These are phyloP conservation scores for Mixornis gularis DNA, from an alignment of 2,113 vertebrate genomes.

Conservation along the genomic window DNA sequence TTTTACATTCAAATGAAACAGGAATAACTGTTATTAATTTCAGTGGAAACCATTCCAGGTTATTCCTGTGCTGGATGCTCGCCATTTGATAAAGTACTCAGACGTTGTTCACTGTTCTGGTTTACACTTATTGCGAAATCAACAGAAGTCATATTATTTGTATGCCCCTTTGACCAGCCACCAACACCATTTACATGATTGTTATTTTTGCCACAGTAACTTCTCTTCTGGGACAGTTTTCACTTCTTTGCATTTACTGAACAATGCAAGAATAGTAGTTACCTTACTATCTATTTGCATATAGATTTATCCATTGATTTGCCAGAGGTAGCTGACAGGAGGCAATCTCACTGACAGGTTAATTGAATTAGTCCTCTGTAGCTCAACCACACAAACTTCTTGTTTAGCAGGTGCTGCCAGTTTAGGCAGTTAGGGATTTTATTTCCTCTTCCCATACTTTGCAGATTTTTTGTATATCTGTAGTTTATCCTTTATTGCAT, in stretches of 20 bases:
- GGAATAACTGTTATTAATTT: neutral
- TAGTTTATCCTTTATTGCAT: neutral
- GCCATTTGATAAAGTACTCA: neutral
- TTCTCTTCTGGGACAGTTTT: neutral
- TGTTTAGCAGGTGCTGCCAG: neutral
- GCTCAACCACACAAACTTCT: neutral
- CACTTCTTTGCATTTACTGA: neutral
- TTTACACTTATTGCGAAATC: neutral
- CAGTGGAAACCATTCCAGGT: neutral
- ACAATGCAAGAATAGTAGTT: neutral
- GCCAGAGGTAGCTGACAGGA: neutral
- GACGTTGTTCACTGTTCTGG: neutral
- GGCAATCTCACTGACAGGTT: neutral
- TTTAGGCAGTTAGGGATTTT: neutral
- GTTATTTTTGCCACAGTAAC: neutral
- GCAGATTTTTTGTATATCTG: neutral
- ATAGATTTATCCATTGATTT: slow-evolving; percentile 1
- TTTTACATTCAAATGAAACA: neutral
- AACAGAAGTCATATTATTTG: neutral
- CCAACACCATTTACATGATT: neutral
- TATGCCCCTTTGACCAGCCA: neutral
- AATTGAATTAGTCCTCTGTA: neutral
- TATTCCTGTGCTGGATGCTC: neutral
- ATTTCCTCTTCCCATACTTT: neutral
- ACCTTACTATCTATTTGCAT: neutral